phyloP scores from a whole-genome alignment of 2,113 vertebrate species.

The Gambusia holbrooki region DNA sequence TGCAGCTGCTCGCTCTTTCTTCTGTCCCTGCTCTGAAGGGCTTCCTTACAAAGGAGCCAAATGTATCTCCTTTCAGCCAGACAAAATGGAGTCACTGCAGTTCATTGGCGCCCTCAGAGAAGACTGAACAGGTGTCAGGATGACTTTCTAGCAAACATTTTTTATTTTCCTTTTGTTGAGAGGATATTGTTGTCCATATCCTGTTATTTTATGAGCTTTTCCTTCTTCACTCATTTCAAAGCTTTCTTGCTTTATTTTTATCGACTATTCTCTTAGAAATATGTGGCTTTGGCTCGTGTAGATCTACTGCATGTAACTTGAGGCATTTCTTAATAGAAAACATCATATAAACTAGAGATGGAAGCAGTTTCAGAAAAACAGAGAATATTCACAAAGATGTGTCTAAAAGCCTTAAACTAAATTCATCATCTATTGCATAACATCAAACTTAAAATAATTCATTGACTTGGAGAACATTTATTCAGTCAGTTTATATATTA shows the following conservation, averaged over 20 bases:
- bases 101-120: constrained; percentile 49
- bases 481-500: no score
- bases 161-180: constrained; percentile 30
- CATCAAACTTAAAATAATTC: no score
- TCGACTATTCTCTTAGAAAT: constrained; percentile 10
- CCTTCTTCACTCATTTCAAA: constrained; percentile 3
- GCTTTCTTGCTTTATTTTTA: constrained; percentile 18
- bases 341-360: not conserved
- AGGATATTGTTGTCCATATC: constrained; percentile 5
- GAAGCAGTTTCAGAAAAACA: constrained; percentile 31
- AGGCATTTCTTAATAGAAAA: not conserved
- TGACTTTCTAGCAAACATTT: constrained; percentile 36
- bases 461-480: no score
- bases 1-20: constrained; percentile 66
- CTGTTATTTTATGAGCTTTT: constrained; percentile 10
- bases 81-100: constrained; percentile 50
- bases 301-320: not conserved
- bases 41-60: constrained; percentile 62
- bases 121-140: constrained; percentile 61
- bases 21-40: constrained; percentile 41
- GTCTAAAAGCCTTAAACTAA: no score
- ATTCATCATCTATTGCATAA: no score
- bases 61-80: constrained; percentile 55
- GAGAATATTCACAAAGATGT: no score
- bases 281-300: not conserved